Base-by-base conservation (phyloP, 92 coral and sea anemone species). In the Plumapathes pennacea region DNA sequence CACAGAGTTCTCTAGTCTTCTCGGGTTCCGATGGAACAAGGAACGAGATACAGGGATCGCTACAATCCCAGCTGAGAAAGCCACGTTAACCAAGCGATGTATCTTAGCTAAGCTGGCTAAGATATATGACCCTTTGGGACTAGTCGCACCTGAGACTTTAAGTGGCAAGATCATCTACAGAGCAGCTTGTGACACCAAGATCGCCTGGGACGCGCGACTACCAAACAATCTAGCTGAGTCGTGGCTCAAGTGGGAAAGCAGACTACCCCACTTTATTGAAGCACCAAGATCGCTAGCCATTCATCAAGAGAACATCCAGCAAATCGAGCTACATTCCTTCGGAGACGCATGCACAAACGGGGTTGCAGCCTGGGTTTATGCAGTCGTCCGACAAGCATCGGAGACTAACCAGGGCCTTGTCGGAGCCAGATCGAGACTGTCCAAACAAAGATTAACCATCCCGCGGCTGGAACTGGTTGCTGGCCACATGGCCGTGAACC, bases 21-120 rank as follows among this genome's bases (percentile, higher is more conserved):
- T 78, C 1, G 85, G 85, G 0, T 59, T 71, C 22, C 62, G 47
- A 3, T 70, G 80, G 85, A 54, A 69, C 60, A 78, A 71, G 42
- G 43, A 46, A 9, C 39, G 36, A 54, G 77, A 81, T 12, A 38
- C 49, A 18, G 9, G 66, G 4, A 56, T 57, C 20, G 40, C 73
- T 31, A 22, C 44, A 8, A 50, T 81, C 50, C 82, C 82, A 27
- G 9, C 27, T 13, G 72, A 73, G 26, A 60, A 32, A 32, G 70
- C 77, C 22, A 46, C 38, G 38, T 38, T 42, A 23, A 79, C 69
- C 21, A 71, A 71, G 27, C 14, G 85, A 71, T 74, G 80, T 12
- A 46, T 56, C 36, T 39, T 71, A 27, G 54, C 47, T 42, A 71
- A 62, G 34, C 66, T 71, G n/a, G 74, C 85, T 26, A 54, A 42